Percentiles rank a stretch among this genome's conserved stretches.
phyloP scores from a whole-genome alignment of 2,113 vertebrate genomes.

The Scophthalmus maximus region DNA sequence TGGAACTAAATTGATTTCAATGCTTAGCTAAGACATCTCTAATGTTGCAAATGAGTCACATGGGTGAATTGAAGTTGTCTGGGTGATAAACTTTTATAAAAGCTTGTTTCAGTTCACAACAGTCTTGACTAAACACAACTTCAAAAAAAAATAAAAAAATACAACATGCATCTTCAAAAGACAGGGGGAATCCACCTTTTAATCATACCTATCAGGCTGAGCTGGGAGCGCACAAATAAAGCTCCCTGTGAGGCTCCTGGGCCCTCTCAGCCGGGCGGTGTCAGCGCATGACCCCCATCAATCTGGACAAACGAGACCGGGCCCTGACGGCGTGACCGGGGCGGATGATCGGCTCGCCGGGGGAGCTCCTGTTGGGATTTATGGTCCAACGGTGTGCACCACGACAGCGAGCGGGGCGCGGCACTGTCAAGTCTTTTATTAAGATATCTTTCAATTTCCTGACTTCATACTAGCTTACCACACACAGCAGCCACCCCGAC shows the following conservation, averaged over 20 bases:
- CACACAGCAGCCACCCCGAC: conserved; percentile 1
- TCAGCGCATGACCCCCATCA: conserved; percentile 63
- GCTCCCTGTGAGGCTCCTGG: conserved; percentile 3
- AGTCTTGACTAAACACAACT: no score
- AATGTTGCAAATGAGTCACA: no score
- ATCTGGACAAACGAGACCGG: conserved; percentile 57
- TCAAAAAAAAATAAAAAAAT: background rate
- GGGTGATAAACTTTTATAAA: background rate
- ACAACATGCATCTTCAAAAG: background rate
- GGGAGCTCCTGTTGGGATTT: conserved; percentile 46
- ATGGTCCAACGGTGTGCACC: background rate
- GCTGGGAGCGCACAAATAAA: conserved; percentile 16
- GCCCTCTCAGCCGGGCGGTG: conserved; percentile 3
- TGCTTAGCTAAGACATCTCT: no score
- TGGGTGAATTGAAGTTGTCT: no score
- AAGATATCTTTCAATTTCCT: background rate
- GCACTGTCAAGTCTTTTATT: background rate
- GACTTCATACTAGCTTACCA: background rate
- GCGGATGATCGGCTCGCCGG: conserved; percentile 8
- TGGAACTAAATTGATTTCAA: no score
- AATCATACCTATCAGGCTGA: background rate
- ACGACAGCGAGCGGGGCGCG: background rate
- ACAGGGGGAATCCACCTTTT: background rate
- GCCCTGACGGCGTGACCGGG: conserved; percentile 46
- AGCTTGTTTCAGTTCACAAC: no score